These are phyloP conservation scores for Phortica okadai DNA, from an alignment of 2,888 invertebrate species.

Conservation along the genomic window DNA sequence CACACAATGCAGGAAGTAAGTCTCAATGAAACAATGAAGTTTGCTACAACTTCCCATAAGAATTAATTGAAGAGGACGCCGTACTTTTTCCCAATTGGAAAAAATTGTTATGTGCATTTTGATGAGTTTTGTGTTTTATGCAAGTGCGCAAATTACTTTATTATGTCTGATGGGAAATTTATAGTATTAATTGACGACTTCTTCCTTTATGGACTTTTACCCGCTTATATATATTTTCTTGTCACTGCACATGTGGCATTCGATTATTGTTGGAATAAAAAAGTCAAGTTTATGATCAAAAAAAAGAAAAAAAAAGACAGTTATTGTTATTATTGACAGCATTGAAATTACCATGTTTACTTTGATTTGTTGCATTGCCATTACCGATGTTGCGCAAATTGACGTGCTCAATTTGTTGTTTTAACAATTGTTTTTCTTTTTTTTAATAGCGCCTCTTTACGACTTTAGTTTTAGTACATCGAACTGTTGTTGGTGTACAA, in stretches of 20 bases:
- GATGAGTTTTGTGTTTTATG: slow-evolving; percentile 5
- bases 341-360: too few relatives aligned
- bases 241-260: neutral
- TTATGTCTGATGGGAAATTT: neutral
- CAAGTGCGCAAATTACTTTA: neutral
- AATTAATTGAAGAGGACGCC: neutral
- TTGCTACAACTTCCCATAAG: slow-evolving; percentile 34
- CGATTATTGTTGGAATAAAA: neutral
- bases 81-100: slow-evolving; percentile 29
- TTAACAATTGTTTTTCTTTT: neutral
- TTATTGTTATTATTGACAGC: too few relatives aligned
- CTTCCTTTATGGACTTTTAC: neutral
- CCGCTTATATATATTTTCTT: neutral
- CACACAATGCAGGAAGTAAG: neutral
- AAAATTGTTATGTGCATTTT: slow-evolving; percentile 7
- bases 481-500: neutral
- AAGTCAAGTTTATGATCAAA: too few relatives aligned
- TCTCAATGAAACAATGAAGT: slow-evolving; percentile 42
- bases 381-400: slow-evolving; percentile 1
- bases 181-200: too few relatives aligned
- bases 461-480: neutral
- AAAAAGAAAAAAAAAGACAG: too few relatives aligned
- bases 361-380: too few relatives aligned
- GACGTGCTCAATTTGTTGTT: neutral
- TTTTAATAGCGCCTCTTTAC: neutral